These are phyloP conservation scores for Phrixothrix hirtus DNA, from an alignment of 2,888 invertebrate genomes.

Conservation along the genomic window DNA sequence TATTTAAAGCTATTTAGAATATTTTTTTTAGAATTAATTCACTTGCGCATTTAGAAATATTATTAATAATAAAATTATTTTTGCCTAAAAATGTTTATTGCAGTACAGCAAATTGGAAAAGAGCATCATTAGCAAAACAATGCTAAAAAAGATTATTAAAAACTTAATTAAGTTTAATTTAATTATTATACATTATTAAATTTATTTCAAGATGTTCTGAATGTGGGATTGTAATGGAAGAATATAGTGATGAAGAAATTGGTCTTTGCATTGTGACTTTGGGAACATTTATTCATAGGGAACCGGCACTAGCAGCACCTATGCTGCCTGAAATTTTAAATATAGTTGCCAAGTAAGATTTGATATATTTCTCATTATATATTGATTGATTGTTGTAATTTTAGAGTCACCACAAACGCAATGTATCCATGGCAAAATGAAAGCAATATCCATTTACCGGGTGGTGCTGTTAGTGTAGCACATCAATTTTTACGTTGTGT, in stretches of 20 bases:
- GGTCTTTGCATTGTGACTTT: conserved; percentile 91
- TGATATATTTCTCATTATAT: conserved; percentile 1
- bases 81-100: too few species aligned
- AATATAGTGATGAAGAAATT: conserved; percentile 96
- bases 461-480: conserved; percentile 93
- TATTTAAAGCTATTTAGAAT: too few species aligned
- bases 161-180: too few species aligned
- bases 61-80: too few species aligned
- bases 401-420: conserved; percentile 74
- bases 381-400: not conserved
- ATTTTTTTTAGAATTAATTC: too few species aligned
- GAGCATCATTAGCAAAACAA: too few species aligned
- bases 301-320: conserved; percentile 93
- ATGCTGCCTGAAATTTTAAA: conserved; percentile 89
- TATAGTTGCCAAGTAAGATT: conserved; percentile 78
- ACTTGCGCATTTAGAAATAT: too few species aligned
- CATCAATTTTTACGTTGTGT: conserved; percentile 96
- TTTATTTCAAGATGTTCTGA: conserved; percentile 74
- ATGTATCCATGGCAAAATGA: conserved; percentile 90
- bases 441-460: conserved; percentile 85
- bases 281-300: conserved; percentile 94
- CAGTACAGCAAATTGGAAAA: too few species aligned
- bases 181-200: too few species aligned
- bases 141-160: too few species aligned
- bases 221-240: conserved; percentile 86